These are phyloP conservation scores for Glomeris maerens DNA, from an alignment of 1,140 invertebrate genomes.

Conservation along the genomic window DNA sequence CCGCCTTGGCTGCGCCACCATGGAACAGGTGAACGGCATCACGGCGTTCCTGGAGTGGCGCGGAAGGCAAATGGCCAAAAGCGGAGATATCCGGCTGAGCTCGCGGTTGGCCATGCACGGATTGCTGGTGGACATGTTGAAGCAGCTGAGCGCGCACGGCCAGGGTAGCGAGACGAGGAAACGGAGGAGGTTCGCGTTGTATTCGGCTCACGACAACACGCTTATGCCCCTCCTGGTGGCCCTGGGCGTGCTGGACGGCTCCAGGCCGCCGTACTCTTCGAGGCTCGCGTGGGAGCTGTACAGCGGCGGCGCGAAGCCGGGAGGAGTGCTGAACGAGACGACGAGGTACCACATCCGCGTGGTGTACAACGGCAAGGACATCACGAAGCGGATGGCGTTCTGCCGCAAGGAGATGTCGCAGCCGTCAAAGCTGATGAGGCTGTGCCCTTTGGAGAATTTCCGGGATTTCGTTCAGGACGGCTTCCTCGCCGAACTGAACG, in stretches of 20 bases:
- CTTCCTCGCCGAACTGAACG: constrained; percentile 14
- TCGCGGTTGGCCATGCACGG: constrained; percentile 28
- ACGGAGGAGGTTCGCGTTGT: constrained; percentile 59
- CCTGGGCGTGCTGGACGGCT: constrained; percentile 49
- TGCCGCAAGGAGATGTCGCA: constrained; percentile 35
- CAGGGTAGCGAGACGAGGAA: constrained; percentile 60
- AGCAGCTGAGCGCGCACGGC: constrained; percentile 55
- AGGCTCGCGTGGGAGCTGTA: constrained; percentile 63
- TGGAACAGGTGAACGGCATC: constrained; percentile 24
- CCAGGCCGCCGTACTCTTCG: constrained; percentile 57
- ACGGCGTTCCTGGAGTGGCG: constrained; percentile 25
- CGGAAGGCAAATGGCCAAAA: constrained; percentile 20
- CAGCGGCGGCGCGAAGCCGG: constrained; percentile 16
- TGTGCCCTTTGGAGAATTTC: constrained; percentile 28
- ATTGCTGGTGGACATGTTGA: constrained; percentile 30
- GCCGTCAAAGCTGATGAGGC: constrained; percentile 10
- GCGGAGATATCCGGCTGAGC: constrained; percentile 17
- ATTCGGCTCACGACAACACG: constrained; percentile 82
- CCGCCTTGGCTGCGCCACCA: constrained; percentile 19
- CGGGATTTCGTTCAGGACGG: constrained; percentile 23
- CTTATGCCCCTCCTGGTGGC: constrained; percentile 64
- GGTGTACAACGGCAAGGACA: constrained; percentile 70
- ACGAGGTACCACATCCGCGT: constrained; percentile 57
- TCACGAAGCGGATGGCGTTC: constrained; percentile 64
- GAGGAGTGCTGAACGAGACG: constrained; percentile 2